phyloP scores from a whole-genome alignment of 1,140 invertebrate species.

The Ooceraea biroi region DNA sequence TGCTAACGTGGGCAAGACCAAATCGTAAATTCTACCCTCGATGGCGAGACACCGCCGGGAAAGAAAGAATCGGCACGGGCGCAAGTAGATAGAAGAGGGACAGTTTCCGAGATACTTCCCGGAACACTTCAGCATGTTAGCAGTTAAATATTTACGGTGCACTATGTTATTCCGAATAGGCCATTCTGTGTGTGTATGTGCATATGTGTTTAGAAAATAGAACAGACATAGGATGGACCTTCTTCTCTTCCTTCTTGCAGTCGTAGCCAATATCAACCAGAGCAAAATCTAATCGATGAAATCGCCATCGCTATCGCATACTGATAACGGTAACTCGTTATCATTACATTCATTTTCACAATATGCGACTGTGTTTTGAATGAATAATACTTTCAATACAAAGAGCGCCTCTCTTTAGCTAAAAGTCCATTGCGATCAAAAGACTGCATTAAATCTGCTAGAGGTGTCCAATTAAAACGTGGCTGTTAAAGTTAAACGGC shows the following conservation, averaged over 20 bases:
- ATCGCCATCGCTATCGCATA: not conserved
- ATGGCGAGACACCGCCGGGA: not conserved
- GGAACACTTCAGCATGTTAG: conserved; percentile 22
- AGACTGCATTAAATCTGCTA: conserved; percentile 5
- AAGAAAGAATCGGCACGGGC: conserved; percentile 1
- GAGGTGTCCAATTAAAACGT: conserved; percentile 18
- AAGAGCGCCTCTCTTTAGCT: not conserved
- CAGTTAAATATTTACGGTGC: conserved; percentile 76
- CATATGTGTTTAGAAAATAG: too few relatives aligned
- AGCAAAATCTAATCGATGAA: conserved; percentile 60
- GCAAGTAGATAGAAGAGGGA: not conserved
- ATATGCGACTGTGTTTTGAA: not conserved
- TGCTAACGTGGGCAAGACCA: conserved; percentile 38
- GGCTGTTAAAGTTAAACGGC: not conserved
- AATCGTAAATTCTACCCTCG: conserved; percentile 65
- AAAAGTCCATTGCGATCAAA: not conserved
- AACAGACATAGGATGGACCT: too few relatives aligned
- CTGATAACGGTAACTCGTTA: not conserved
- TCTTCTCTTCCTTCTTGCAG: too few relatives aligned
- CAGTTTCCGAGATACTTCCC: conserved; percentile 27
- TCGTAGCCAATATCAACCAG: conserved; percentile 76
- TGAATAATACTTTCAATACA: not conserved
- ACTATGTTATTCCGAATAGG: conserved; percentile 65
- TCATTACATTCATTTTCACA: not conserved
- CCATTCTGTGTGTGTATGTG: not conserved